Percentiles rank a stretch among this genome's conserved stretches.
phyloP scores from a whole-genome alignment of 53 echinoderm and acorn worm genomes.

The Echinometra lucunter region DNA sequence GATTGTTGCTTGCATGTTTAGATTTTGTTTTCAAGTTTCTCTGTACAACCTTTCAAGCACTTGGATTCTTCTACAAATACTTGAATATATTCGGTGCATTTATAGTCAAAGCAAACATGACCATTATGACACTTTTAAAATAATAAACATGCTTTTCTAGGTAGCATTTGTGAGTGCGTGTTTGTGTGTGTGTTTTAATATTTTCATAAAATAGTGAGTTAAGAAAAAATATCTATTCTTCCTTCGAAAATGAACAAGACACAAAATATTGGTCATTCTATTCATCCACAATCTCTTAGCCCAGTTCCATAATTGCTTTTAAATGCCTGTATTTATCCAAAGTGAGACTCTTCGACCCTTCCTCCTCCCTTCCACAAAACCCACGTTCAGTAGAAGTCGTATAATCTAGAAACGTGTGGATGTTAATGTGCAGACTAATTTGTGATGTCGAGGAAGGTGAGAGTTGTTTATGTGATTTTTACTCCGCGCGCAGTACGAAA shows the following conservation, averaged over 20 bases:
- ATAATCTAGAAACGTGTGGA: slow-evolving; percentile 48
- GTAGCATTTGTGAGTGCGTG: too few species aligned
- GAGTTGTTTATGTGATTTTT: slow-evolving; percentile 53
- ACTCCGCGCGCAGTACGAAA: not conserved
- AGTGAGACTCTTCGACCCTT: not conserved
- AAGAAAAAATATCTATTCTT: too few species aligned
- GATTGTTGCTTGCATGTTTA: not conserved
- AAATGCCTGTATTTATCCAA: not conserved
- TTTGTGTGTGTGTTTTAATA: too few species aligned
- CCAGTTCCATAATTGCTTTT: not conserved
- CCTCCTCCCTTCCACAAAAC: not conserved
- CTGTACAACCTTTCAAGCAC: not conserved
- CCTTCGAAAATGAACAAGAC: too few species aligned
- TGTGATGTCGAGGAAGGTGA: slow-evolving; percentile 50
- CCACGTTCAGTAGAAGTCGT: not conserved
- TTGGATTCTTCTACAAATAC: not conserved
- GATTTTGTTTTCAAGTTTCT: not conserved
- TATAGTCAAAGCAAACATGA: not conserved
- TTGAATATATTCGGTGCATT: not conserved
- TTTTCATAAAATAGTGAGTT: too few species aligned
- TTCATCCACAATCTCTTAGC: too few species aligned
- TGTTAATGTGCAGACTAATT: slow-evolving; percentile 42
- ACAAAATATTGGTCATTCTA: too few species aligned
- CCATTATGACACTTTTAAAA: too few species aligned
- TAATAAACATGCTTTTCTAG: too few species aligned